These are phyloP conservation scores for Daboia siamensis DNA, from an alignment of 2,113 vertebrate species.

Conservation along the genomic window DNA sequence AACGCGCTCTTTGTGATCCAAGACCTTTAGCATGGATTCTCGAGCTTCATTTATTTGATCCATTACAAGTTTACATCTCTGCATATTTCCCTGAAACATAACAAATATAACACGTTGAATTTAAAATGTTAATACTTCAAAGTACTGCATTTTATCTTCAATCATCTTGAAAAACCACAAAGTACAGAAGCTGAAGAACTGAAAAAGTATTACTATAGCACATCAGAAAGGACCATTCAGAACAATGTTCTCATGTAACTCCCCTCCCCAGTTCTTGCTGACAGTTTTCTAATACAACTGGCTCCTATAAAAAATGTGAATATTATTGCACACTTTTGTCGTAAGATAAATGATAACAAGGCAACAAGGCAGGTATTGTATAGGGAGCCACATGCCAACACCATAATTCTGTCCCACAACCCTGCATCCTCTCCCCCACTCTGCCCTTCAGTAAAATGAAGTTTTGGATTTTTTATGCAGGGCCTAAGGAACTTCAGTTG, in stretches of 20 bases:
- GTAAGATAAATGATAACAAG: neutral
- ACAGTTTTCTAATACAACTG: neutral
- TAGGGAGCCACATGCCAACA: neutral
- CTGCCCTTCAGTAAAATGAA: neutral
- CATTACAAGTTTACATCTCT: conserved; percentile 99
- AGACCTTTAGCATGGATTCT: conserved; percentile 98
- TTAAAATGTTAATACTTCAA: neutral
- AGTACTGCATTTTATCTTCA: neutral
- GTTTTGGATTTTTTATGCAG: neutral
- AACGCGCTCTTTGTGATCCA: conserved; percentile 97
- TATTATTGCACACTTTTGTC: neutral
- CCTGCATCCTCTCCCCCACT: neutral
- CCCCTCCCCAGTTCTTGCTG: too few relatives aligned
- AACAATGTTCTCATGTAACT: neutral
- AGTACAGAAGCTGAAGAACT: neutral
- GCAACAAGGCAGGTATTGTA: neutral
- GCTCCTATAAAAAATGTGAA: neutral
- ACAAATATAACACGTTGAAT: conserved; percentile 23
- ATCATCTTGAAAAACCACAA: neutral
- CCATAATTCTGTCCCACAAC: neutral
- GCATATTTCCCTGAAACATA: conserved; percentile 91
- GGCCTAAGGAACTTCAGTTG: neutral
- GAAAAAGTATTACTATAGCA: neutral
- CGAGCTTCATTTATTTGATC: conserved; percentile 97
- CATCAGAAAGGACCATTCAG: neutral